phyloP scores from a whole-genome alignment of 2,113 vertebrate species.

The Pionites leucogaster region DNA sequence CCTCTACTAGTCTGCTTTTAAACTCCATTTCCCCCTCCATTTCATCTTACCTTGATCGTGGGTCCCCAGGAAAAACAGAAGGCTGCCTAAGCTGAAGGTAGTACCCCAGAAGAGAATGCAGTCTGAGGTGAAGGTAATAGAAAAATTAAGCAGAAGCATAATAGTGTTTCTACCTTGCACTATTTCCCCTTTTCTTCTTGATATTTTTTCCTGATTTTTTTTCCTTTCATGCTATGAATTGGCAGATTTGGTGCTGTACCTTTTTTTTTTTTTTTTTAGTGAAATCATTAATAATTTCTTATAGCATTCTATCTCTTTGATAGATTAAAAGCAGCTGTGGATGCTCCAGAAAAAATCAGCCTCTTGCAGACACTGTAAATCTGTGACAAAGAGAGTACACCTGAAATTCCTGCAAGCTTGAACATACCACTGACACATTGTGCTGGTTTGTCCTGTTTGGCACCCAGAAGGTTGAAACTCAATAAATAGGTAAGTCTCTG shows the following conservation, averaged over 20 bases:
- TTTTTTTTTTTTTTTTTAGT: neutral
- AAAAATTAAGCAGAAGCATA: neutral
- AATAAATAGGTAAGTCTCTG: neutral
- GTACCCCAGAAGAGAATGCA: neutral
- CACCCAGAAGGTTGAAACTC: neutral
- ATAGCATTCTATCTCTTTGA: neutral
- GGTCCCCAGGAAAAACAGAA: neutral
- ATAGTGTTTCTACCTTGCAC: neutral
- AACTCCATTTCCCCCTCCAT: rapidly evolving
- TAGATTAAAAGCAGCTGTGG: neutral
- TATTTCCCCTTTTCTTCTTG: neutral
- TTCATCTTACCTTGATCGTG: neutral
- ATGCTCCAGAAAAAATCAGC: rapidly evolving
- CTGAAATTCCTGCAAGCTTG: neutral
- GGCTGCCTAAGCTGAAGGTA: neutral
- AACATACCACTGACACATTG: neutral
- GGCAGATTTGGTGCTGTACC: neutral
- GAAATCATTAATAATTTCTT: neutral
- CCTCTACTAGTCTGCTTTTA: neutral
- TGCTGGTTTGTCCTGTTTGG: neutral
- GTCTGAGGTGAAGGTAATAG: neutral
- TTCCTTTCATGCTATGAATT: neutral
- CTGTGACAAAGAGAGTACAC: rapidly evolving
- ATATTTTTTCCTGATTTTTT: rapidly evolving
- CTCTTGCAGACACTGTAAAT: neutral